Evolutionary conservation across 2,888 invertebrate genomes (phyloP), one percentile per base, ranked within the genome.

Genomic region (Phyto melanocephala): DNA sequence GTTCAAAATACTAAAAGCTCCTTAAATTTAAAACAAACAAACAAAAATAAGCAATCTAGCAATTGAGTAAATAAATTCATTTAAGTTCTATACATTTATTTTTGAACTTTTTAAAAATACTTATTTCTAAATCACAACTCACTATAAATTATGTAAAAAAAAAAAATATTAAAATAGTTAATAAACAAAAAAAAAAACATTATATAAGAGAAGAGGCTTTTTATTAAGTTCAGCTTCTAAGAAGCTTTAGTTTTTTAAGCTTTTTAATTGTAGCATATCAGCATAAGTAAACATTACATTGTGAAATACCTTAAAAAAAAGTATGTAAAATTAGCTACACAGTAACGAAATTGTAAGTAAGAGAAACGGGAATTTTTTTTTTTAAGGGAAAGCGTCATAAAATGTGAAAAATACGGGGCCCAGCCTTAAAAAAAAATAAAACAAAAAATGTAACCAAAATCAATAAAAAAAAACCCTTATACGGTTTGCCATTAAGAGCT

Each of bases 181-280:
- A 60, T 60, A 47, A 40, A 47, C 22, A 62, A 63, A 10, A 76
- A 62, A n/a, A 68, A 67, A 56, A 62, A 52, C 6, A 37, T 35
- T 33, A 58, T 33, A 63, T 28, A 72, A 80, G 70, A 77, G 68
- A 82, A 60, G 67, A 79, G 79, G 82, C 82, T 82, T 79, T 75
- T 79, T 81, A 81, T 82, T 82, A 79, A 79, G 82, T 82, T 82
- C 82, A 62, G 82, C 82, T 82, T 82, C 82, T 82, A 82, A 82
- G 82, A 82, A 82, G 82, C 82, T 82, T 82, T 82, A 82, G 82
- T 82, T 82, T 79, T 77, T 79, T 82, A 82, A 78, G 79, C 82
- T 82, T 82, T 82, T 82, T 82, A 82, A 82, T 82, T 82, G 65
- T 82, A 82, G 82, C 82, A 82, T 82, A 82, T 82, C 81, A 82